A percentile compares a stretch with the other conserved stretches of the same genome.
These are phyloP conservation scores for Azorinus chamasolen DNA, from an alignment of 2,888 invertebrate genomes.

Conservation along the genomic window DNA sequence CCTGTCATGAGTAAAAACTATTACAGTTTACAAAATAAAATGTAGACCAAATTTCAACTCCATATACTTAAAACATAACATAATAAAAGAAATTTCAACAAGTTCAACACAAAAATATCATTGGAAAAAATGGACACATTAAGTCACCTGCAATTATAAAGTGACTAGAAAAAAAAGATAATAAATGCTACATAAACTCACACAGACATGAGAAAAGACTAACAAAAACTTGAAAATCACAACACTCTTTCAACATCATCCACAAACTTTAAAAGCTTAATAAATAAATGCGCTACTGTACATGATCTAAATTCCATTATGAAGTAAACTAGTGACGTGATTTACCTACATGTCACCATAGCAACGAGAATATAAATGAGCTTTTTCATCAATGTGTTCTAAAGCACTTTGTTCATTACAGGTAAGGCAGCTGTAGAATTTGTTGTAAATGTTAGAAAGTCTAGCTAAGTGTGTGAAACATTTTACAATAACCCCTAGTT, in stretches of 20 bases:
- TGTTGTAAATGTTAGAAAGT: no score
- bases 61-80: no score
- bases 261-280: constrained; percentile 4
- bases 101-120: no score
- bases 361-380: neutral
- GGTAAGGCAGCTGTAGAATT: no score
- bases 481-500: no score
- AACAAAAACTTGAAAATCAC: neutral
- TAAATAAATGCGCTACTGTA: constrained; percentile 54
- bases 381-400: neutral
- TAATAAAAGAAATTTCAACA: no score
- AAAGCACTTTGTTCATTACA: constrained; percentile 5
- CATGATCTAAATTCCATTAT: constrained; percentile 7
- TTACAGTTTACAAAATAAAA: no score
- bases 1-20: no score
- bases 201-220: neutral
- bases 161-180: constrained; percentile 58
- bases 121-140: no score
- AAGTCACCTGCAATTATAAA: constrained; percentile 36
- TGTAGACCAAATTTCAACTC: no score
- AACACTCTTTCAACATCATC: neutral
- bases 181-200: constrained; percentile 48
- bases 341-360: neutral
- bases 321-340: constrained; percentile 6
- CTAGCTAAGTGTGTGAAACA: no score